These are phyloP conservation scores for Panthera uncia DNA, from an alignment of 2,113 vertebrate genomes.

Conservation along the genomic window DNA sequence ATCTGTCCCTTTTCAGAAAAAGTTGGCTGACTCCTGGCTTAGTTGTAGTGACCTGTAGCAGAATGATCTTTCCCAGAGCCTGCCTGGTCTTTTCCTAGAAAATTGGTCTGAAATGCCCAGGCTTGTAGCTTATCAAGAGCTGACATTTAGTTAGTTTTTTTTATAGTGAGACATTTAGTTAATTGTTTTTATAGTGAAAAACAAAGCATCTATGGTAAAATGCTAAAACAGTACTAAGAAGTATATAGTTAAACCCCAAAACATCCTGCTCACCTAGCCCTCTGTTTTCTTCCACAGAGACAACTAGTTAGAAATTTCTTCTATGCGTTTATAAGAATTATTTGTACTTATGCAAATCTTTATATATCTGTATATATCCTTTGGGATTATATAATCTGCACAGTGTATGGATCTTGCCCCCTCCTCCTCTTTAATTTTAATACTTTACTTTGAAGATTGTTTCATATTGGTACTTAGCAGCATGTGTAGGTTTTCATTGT, in stretches of 20 bases:
- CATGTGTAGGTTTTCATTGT: background rate
- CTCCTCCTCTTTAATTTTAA: background rate
- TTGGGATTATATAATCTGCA: background rate
- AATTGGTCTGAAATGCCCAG: background rate
- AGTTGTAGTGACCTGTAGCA: background rate
- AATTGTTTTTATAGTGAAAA: background rate
- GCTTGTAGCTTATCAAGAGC: background rate
- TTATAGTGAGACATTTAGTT: background rate
- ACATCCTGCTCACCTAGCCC: background rate
- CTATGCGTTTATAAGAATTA: background rate
- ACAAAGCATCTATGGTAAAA: background rate
- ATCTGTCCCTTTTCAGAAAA: background rate
- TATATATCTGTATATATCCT: background rate
- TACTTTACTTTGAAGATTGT: constrained; percentile 14
- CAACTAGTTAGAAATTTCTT: background rate
- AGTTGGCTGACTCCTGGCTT: background rate
- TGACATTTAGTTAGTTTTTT: background rate
- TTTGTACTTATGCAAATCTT: background rate
- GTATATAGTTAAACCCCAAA: background rate
- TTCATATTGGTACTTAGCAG: background rate
- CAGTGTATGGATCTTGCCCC: background rate
- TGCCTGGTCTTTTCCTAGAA: background rate
- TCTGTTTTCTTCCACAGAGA: background rate
- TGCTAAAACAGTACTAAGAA: background rate
- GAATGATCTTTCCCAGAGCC: background rate